These are phyloP conservation scores for Pachliopta kotzebuea DNA, from an alignment of 2,888 invertebrate genomes.

Conservation along the genomic window DNA sequence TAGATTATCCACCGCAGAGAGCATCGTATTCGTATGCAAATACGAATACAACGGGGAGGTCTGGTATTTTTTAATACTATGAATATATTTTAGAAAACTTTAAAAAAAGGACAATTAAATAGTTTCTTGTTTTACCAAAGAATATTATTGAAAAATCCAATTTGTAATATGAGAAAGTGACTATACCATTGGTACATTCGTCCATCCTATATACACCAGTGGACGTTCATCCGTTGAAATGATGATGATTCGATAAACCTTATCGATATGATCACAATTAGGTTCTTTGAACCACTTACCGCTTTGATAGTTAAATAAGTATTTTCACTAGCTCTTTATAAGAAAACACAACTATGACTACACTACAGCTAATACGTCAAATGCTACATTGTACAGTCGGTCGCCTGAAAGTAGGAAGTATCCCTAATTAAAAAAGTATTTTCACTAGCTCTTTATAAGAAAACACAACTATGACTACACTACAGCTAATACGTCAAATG, in stretches of 20 bases:
- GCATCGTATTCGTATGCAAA: slow-evolving; percentile 23
- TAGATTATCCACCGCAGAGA: slow-evolving; percentile 14
- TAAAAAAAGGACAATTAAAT: not conserved
- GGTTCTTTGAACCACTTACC: not conserved
- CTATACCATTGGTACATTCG: too few relatives aligned
- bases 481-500: too few relatives aligned
- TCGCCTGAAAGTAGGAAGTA: too few relatives aligned
- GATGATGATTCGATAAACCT: too few relatives aligned
- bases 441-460: not conserved
- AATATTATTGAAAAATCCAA: too few relatives aligned
- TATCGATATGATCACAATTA: not conserved
- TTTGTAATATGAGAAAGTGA: too few relatives aligned
- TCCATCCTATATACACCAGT: too few relatives aligned
- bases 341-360: too few relatives aligned
- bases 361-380: too few relatives aligned
- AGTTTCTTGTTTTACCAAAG: not conserved
- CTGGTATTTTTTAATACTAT: slow-evolving; percentile 28
- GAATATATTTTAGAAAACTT: slow-evolving; percentile 7
- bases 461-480: too few relatives aligned
- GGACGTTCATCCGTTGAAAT: too few relatives aligned
- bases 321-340: not conserved
- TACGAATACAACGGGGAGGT: slow-evolving; percentile 23
- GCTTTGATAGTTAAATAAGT: not conserved
- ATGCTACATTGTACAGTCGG: too few relatives aligned
- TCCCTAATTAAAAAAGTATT: not conserved